phyloP scores from a whole-genome alignment of 2,888 invertebrate species.

The Chrysomela aeneicollis region DNA sequence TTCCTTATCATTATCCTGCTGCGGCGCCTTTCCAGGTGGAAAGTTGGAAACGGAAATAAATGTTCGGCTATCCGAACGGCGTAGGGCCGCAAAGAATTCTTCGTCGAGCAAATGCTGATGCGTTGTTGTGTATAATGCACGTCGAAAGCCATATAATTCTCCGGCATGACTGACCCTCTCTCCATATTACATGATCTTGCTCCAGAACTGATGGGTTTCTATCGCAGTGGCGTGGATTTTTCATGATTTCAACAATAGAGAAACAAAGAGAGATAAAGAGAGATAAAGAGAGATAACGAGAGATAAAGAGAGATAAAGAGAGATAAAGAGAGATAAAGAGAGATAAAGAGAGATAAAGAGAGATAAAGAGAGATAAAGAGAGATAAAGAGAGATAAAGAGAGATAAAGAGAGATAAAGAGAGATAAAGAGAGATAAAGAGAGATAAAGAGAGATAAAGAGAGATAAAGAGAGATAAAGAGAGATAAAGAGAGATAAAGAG shows the following conservation, averaged over 20 bases:
- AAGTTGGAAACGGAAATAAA: not conserved
- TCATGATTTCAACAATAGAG: not conserved
- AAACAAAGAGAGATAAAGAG: not conserved
- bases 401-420: too few species aligned
- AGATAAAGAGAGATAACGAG: too few species aligned
- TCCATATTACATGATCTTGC: slow-evolving; percentile 20
- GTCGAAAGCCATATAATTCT: slow-evolving; percentile 17
- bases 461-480: too few species aligned
- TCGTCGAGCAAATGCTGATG: slow-evolving; percentile 15
- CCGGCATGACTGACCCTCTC: slow-evolving; percentile 13
- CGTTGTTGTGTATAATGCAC: slow-evolving; percentile 15
- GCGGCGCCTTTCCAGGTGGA: slow-evolving; percentile 3
- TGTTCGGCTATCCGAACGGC: not conserved
- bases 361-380: too few species aligned
- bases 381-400: too few species aligned
- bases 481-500: too few species aligned
- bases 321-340: too few species aligned
- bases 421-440: too few species aligned
- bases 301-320: too few species aligned
- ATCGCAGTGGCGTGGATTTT: not conserved
- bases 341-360: too few species aligned
- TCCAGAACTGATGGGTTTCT: slow-evolving; percentile 12
- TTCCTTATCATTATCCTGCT: slow-evolving; percentile 3
- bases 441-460: too few species aligned
- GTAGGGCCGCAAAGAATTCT: slow-evolving; percentile 14